These are phyloP conservation scores for Pachyrhynchus sulphureomaculatus DNA, from an alignment of 1,140 invertebrate genomes.

Conservation along the genomic window DNA sequence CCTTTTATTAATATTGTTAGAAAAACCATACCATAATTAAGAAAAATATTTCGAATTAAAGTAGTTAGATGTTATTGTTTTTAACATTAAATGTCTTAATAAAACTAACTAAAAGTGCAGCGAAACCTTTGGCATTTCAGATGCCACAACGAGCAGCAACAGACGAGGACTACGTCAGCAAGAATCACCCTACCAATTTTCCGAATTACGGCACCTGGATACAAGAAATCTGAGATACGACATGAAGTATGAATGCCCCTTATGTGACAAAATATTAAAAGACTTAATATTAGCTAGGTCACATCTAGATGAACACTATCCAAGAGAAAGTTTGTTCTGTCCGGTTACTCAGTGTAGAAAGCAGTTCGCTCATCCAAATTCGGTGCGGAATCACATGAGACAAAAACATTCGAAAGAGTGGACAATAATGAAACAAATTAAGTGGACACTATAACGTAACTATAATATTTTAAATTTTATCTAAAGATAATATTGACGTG, in stretches of 20 bases:
- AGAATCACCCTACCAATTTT: slow-evolving; percentile 1
- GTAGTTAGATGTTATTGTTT: not conserved
- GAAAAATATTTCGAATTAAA: not conserved
- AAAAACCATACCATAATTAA: too few relatives aligned
- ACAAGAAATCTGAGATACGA: slow-evolving; percentile 7
- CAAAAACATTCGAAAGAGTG: slow-evolving; percentile 76
- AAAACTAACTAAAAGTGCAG: slow-evolving; percentile 36
- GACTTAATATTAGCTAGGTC: slow-evolving; percentile 66
- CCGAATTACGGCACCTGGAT: slow-evolving; percentile 5
- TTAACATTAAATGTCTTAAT: slow-evolving; percentile 10
- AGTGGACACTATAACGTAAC: slow-evolving; percentile 59
- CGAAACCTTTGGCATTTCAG: slow-evolving; percentile 51
- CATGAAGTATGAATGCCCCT: slow-evolving; percentile 63
- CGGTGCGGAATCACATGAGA: slow-evolving; percentile 80
- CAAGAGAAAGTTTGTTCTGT: slow-evolving; percentile 75
- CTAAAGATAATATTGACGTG: too few relatives aligned
- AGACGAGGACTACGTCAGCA: slow-evolving; percentile 16
- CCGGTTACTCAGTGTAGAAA: slow-evolving; percentile 72
- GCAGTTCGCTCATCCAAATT: slow-evolving; percentile 77
- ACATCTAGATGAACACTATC: slow-evolving; percentile 78
- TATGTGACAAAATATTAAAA: slow-evolving; percentile 66
- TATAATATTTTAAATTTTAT: not conserved
- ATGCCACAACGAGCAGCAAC: slow-evolving; percentile 43
- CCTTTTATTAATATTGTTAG: too few relatives aligned
- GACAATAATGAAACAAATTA: slow-evolving; percentile 78